A percentile compares a stretch with the other conserved stretches of the same genome.
Evolutionary conservation across 2,888 invertebrate genomes (phyloP).

Genomic region (Rhaphigaster nebulosa): DNA sequence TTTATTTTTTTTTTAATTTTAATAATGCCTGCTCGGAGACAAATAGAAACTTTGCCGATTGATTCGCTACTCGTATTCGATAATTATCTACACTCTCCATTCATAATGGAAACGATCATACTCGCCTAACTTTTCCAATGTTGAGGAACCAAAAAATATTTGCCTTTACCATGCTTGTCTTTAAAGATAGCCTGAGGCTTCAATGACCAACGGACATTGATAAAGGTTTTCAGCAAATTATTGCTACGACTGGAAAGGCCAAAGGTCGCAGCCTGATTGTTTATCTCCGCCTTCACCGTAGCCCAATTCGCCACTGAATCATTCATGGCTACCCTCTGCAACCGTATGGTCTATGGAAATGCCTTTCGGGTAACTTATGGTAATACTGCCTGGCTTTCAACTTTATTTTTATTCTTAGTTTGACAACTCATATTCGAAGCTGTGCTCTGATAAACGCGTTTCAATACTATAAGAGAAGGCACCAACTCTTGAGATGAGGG

Average conservation of each 20-base stretch:
- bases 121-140: no score
- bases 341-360: neutral
- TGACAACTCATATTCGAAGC: neutral
- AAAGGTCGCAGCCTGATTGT: neutral
- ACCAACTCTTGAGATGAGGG: no score
- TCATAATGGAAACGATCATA: no score
- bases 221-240: neutral
- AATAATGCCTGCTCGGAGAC: no score
- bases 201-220: no score
- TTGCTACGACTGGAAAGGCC: neutral
- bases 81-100: no score
- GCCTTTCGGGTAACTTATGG: neutral
- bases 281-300: neutral
- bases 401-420: neutral
- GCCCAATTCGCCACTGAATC: neutral
- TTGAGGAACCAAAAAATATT: no score
- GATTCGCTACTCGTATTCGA: no score
- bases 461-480: neutral
- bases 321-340: neutral
- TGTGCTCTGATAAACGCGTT: neutral
- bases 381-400: neutral
- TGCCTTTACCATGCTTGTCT: no score
- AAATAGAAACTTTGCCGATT: no score
- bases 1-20: no score
- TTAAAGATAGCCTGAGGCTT: no score